These are phyloP conservation scores for Episyrphus balteatus DNA, from an alignment of 1,140 invertebrate species.

Conservation along the genomic window DNA sequence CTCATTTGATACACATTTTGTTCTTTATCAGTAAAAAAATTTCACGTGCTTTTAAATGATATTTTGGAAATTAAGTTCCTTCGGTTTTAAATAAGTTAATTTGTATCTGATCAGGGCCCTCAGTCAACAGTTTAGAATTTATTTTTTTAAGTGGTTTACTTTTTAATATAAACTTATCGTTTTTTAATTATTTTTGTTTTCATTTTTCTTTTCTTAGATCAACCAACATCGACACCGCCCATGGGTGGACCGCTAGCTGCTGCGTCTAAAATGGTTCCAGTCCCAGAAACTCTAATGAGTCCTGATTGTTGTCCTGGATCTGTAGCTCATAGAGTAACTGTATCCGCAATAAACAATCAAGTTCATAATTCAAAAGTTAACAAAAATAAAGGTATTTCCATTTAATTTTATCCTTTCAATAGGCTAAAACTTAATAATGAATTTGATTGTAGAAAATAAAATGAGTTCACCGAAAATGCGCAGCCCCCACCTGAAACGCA, in stretches of 20 bases:
- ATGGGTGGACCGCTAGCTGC: slow-evolving; percentile 52
- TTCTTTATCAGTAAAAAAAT: too few relatives aligned
- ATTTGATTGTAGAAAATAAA: slow-evolving; percentile 23
- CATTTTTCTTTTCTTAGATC: too few relatives aligned
- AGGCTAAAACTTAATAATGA: background rate
- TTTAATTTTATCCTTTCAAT: background rate
- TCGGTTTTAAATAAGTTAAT: too few relatives aligned
- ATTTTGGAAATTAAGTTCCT: too few relatives aligned
- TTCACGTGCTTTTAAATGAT: too few relatives aligned
- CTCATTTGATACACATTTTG: too few relatives aligned
- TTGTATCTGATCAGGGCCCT: too few relatives aligned
- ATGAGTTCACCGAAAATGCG: slow-evolving; percentile 28
- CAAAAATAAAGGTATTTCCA: slow-evolving; percentile 31
- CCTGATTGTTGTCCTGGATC: slow-evolving; percentile 57
- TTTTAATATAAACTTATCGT: too few relatives aligned
- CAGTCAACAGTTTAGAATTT: too few relatives aligned
- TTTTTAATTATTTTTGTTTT: too few relatives aligned
- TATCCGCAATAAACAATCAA: slow-evolving; percentile 23
- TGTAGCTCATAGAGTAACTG: slow-evolving; percentile 26
- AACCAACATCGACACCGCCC: background rate
- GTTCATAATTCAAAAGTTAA: slow-evolving; percentile 26
- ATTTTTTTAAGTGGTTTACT: too few relatives aligned
- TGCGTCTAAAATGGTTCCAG: slow-evolving; percentile 71
- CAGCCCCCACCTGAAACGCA: slow-evolving; percentile 26
- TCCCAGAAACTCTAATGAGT: slow-evolving; percentile 74